Conservation (phyloP, 2,797 vertebrate genomes). For the Ficedula albicollis region DNA sequence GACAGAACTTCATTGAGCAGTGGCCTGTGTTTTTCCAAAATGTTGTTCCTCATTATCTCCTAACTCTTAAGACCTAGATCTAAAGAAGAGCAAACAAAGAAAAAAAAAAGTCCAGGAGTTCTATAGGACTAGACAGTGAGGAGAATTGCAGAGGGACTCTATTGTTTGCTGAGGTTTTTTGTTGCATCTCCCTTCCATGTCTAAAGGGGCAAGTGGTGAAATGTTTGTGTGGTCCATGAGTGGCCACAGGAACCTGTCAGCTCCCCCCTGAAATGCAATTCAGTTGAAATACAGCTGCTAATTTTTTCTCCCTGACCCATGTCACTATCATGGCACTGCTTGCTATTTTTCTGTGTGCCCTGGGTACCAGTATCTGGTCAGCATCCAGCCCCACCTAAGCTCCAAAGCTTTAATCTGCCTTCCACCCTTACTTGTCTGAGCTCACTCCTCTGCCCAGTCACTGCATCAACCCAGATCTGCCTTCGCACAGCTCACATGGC, state of each 20-base stretch:
- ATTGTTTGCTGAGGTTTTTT: not conserved
- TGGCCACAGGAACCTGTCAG: not conserved
- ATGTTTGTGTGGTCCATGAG: not conserved
- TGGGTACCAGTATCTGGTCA: not conserved
- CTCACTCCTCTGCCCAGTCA: not conserved
- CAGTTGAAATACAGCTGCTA: not conserved
- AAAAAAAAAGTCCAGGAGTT: not conserved
- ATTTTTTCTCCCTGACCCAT: not conserved
- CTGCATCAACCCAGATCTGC: not conserved
- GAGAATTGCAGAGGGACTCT: not conserved
- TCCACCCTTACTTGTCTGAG: not conserved
- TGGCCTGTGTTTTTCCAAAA: not conserved
- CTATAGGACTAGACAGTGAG: not conserved
- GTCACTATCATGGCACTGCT: not conserved
- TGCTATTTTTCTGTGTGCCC: not conserved
- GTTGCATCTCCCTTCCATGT: not conserved
- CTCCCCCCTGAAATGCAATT: not conserved
- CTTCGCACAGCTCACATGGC: fast-evolving
- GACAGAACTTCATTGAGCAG: not conserved
- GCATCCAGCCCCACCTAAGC: not conserved
- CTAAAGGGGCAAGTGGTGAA: not conserved
- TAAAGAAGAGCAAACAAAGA: not conserved
- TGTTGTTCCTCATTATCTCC: not conserved
- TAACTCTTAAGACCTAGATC: not conserved
- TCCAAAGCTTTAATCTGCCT: not conserved